phyloP scores from a whole-genome alignment of 2,113 vertebrate genomes.

The Dromiciops gliroides region DNA sequence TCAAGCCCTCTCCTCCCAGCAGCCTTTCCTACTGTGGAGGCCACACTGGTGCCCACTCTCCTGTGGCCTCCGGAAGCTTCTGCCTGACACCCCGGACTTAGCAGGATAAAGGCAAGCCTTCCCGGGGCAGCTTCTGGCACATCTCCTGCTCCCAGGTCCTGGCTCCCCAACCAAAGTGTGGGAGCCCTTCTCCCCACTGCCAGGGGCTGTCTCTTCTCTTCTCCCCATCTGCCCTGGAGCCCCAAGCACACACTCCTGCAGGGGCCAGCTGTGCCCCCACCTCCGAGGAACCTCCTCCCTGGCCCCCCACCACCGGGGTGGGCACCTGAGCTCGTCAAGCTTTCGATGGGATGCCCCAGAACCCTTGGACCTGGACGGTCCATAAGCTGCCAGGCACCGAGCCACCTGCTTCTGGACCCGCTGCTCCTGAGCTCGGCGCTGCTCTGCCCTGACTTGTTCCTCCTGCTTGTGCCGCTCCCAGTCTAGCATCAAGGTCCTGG shows the following conservation, averaged over 20 bases:
- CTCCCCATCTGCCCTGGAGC: not conserved
- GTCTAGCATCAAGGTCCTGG: slow-evolving; percentile 67
- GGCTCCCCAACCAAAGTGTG: not conserved
- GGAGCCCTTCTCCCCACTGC: not conserved
- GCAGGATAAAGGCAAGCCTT: too few relatives aligned
- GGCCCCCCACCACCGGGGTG: not conserved
- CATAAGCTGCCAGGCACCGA: slow-evolving; percentile 72
- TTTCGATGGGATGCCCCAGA: slow-evolving; percentile 1
- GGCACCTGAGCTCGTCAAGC: slow-evolving; percentile 77
- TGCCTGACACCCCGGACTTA: too few relatives aligned
- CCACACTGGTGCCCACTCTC: too few relatives aligned
- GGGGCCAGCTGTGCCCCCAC: not conserved
- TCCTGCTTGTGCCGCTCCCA: slow-evolving; percentile 68
- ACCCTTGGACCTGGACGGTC: not conserved
- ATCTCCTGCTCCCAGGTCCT: rapidly evolving
- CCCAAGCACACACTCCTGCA: not conserved
- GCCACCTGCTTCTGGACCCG: slow-evolving; percentile 71
- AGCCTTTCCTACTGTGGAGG: not conserved
- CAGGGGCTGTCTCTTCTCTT: not conserved
- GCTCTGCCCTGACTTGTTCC: slow-evolving; percentile 43
- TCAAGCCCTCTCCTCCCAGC: not conserved
- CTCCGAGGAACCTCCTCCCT: too few relatives aligned
- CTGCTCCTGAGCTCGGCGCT: slow-evolving; percentile 60
- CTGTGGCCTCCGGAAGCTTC: not conserved
- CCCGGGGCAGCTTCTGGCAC: not conserved